A percentile compares a stretch with the other conserved stretches of the same genome.
Evolutionary conservation across 1,140 invertebrate species (phyloP).

Genomic region (honey bee (Apis mellifera)): Amel_HAv3.1 CM009943.2:5593001-5593500

Average conservation of each 20-base stretch:
- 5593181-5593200: neutral
- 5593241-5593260: constrained; percentile 11
- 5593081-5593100: no score
- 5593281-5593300: constrained; percentile 22
- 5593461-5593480: constrained; percentile 34
- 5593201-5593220: neutral
- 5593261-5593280: constrained; percentile 37
- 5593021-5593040: neutral
- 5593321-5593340: constrained; percentile 32
- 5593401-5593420: neutral
- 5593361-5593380: neutral
- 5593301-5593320: constrained; percentile 11
- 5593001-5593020: neutral
- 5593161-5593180: neutral
- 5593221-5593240: no score
- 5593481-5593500: constrained; percentile 38
- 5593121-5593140: neutral
- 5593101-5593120: neutral
- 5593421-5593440: neutral
- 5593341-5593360: neutral
- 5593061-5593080: neutral
- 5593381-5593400: neutral
- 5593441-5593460: constrained; percentile 7
- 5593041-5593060: constrained; percentile 10
- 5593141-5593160: neutral